phyloP scores from a whole-genome alignment of 2,797 vertebrate genomes.

The Girardinus metallicus region DNA sequence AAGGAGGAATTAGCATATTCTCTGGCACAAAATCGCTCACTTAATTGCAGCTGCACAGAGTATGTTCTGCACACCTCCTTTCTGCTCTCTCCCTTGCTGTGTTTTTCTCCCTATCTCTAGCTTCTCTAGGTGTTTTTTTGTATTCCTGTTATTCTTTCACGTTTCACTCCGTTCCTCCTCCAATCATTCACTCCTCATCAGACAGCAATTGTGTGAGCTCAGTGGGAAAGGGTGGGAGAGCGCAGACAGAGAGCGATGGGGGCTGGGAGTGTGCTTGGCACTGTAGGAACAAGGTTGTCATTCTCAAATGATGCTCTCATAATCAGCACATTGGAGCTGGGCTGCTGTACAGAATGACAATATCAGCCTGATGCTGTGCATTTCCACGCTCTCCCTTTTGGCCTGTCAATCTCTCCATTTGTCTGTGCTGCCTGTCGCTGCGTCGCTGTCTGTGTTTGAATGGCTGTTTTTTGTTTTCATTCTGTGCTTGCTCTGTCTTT shows the following conservation, averaged over 20 bases:
- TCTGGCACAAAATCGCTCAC: constrained; percentile 73
- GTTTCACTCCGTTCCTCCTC: constrained; percentile 55
- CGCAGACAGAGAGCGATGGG: constrained; percentile 41
- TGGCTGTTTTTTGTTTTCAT: constrained; percentile 38
- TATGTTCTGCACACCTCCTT: constrained; percentile 62
- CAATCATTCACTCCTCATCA: constrained; percentile 77
- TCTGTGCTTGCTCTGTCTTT: constrained; percentile 14
- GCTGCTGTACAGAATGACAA: constrained; percentile 68
- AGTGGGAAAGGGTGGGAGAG: constrained; percentile 34
- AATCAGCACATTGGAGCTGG: constrained; percentile 67
- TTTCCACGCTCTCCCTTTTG: constrained; percentile 60
- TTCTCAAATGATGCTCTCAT: constrained; percentile 74
- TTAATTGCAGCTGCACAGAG: constrained; percentile 78
- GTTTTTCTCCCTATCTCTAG: constrained; percentile 34
- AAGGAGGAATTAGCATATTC: constrained; percentile 79
- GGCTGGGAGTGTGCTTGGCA: constrained; percentile 65
- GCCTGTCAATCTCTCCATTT: constrained; percentile 55
- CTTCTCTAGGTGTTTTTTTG: constrained; percentile 41
- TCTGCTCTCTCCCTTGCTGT: constrained; percentile 21
- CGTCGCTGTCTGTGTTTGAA: constrained; percentile 12
- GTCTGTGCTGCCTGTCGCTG: constrained; percentile 27
- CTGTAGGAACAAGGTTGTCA: constrained; percentile 69
- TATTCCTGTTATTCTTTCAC: constrained; percentile 44
- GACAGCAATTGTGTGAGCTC: constrained; percentile 73
- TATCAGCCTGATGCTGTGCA: constrained; percentile 49